Conservation (phyloP, 2,888 invertebrate genomes). For the Schrankia costaestrigalis region DNA sequence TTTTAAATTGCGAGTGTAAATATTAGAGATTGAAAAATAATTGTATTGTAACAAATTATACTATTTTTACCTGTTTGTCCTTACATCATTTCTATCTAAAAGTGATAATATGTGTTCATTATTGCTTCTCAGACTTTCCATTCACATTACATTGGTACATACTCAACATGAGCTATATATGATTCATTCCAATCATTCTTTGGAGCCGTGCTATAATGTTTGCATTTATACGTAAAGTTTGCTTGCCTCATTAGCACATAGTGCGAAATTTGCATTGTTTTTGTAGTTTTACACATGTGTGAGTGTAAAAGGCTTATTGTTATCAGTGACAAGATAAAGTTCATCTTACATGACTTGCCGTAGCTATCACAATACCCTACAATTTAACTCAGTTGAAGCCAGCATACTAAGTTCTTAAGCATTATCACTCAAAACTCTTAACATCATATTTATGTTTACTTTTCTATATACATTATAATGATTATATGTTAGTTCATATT, state of each 20-base stretch:
- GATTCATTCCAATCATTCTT: conserved; percentile 12
- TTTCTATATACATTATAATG: conserved; percentile 43
- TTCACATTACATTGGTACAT: conserved; percentile 9
- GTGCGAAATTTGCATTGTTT: conserved; percentile 9
- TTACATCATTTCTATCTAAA: no score
- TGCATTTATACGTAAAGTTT: conserved; percentile 13
- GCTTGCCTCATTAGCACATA: conserved; percentile 13
- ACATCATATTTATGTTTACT: conserved; percentile 31
- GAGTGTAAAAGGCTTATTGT: conserved; percentile 11
- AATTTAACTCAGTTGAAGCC: conserved; percentile 30
- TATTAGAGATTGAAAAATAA: no score
- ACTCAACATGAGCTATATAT: conserved; percentile 6
- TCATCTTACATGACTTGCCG: conserved; percentile 11
- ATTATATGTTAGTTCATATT: conserved; percentile 43
- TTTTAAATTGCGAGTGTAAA: no score
- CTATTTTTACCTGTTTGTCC: no score
- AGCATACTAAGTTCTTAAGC: conserved; percentile 36
- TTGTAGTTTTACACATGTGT: conserved; percentile 6
- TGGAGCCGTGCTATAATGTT: conserved; percentile 10
- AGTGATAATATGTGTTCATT: no score
- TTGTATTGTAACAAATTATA: no score
- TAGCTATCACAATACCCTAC: conserved; percentile 20
- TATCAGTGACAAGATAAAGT: conserved; percentile 18
- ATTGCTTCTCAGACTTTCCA: conserved; percentile 14
- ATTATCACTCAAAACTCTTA: conserved; percentile 39